phyloP scores from a whole-genome alignment of 2,888 invertebrate species.

The Charanyca ferruginea region DNA sequence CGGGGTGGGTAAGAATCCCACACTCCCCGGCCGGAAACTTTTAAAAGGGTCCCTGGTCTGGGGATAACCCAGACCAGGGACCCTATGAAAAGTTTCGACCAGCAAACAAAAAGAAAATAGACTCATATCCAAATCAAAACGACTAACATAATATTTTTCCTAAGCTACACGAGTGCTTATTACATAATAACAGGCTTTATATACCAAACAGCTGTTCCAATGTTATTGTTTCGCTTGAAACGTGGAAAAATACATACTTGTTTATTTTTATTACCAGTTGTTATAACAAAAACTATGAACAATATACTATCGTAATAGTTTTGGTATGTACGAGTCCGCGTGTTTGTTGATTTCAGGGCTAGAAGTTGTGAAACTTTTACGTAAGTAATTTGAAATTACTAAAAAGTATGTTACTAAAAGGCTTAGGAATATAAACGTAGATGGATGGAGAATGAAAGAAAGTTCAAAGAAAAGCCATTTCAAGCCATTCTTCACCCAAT shows the following conservation, averaged over 20 bases:
- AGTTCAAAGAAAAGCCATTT: too few species aligned
- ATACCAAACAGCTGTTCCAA: constrained; percentile 49
- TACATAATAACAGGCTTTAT: constrained; percentile 12
- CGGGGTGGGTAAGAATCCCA: too few species aligned
- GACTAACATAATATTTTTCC: background rate
- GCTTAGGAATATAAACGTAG: too few species aligned
- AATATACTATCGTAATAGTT: constrained; percentile 10
- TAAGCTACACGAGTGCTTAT: constrained; percentile 2
- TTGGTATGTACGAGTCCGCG: background rate
- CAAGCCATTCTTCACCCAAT: too few species aligned
- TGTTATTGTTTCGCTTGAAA: constrained; percentile 42
- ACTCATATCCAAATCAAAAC: too few species aligned
- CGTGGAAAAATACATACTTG: constrained; percentile 46
- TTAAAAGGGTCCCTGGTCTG: too few species aligned
- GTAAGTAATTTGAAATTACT: background rate
- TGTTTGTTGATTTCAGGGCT: constrained; percentile 7
- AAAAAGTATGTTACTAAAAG: too few species aligned
- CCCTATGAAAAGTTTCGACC: too few species aligned
- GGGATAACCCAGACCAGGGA: too few species aligned
- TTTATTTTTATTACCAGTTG: constrained; percentile 47
- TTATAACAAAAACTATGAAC: constrained; percentile 31
- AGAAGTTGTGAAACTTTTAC: constrained; percentile 16
- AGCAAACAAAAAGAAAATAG: too few species aligned
- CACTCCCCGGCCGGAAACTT: too few species aligned
- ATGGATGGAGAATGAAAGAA: too few species aligned